phyloP scores from a whole-genome alignment of 2,888 invertebrate species.

The Euzetes globulus region DNA sequence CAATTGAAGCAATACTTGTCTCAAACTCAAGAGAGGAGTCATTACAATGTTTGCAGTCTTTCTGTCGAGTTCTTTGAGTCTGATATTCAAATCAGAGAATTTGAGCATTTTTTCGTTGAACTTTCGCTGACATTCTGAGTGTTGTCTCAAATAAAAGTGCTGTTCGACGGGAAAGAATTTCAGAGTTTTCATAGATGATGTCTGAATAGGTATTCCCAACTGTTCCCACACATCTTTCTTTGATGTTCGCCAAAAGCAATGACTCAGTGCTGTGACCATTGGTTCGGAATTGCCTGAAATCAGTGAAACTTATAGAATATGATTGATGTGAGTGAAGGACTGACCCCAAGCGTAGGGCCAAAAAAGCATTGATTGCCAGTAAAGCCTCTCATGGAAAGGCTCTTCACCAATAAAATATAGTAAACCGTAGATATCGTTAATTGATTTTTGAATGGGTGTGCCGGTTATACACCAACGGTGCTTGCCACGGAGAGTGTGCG shows the following conservation, averaged over 20 bases:
- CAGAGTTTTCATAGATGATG: slow-evolving; percentile 55
- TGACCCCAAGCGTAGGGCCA: slow-evolving; percentile 51
- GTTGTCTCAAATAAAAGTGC: slow-evolving; percentile 62
- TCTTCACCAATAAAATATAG: slow-evolving; percentile 56
- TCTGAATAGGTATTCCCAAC: slow-evolving; percentile 58
- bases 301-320: background rate
- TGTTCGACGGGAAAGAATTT: slow-evolving; percentile 65
- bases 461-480: slow-evolving; percentile 70
- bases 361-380: slow-evolving; percentile 54
- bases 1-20: slow-evolving; percentile 67
- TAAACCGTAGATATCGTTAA: slow-evolving; percentile 56
- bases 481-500: slow-evolving; percentile 53
- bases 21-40: slow-evolving; percentile 58
- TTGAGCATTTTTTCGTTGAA: slow-evolving; percentile 51
- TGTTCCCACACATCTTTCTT: slow-evolving; percentile 61
- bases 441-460: slow-evolving; percentile 59
- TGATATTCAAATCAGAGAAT: slow-evolving; percentile 45
- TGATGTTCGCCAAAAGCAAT: slow-evolving; percentile 62
- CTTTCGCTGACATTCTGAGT: slow-evolving; percentile 51
- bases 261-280: slow-evolving; percentile 53
- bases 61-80: slow-evolving; percentile 48
- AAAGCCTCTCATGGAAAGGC: slow-evolving; percentile 52
- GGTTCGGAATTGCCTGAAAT: slow-evolving; percentile 46
- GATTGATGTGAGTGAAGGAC: too few species aligned
- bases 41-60: slow-evolving; percentile 52